Base-by-base conservation (phyloP, 2,797 vertebrate genomes). In the Mareca strepera region DNA sequence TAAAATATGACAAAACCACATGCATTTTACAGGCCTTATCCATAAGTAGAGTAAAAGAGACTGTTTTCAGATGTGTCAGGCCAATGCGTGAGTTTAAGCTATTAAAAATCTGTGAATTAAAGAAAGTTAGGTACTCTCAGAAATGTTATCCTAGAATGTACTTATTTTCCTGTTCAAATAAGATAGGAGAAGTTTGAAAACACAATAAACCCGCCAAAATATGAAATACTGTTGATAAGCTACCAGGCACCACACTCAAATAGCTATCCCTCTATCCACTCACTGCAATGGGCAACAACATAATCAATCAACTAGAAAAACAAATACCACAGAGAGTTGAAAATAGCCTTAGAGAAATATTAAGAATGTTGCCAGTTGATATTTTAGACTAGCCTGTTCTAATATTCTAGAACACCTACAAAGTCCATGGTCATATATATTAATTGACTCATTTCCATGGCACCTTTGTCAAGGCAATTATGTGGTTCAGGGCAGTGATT, bases 401-500 rank as follows among this genome's bases (percentile, higher is more conserved):
- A 75, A 58, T 93, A 89, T 80, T 82, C 83, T 83, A 89, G 59
- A 95, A 91, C 46, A 75, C 31, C 28, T 86, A 83, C 31, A 43
- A 68, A 56, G 48, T 67, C 37, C 33, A 28, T 52, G 39, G 68
- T 78, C 39, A 81, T 93, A 89, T 93, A 46, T 93, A 82, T 64
- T 94, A 90, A 89, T 92, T 93, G 76, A 78, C 60, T 87, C 37
- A 84, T 93, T 93, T 94, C 73, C 37, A 56, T 20, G 60, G 4
- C 59, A 73, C 73, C 22, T 73, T 88, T 93, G 82, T 88, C 62
- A 83, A 88, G 52, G 62, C 31, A 91, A 35, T 48, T 39, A 46
- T 17, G n/a, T 87, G 84, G 88, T 93, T 76, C 69, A 50, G 46
- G 50, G 26, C 26, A 73, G 28, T 85, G 75, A 92, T 78, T 93